Percentiles rank a stretch among this genome's conserved stretches.
Conservation (phyloP, 2,113 vertebrate species). For the Corydoras sp. region DNA sequence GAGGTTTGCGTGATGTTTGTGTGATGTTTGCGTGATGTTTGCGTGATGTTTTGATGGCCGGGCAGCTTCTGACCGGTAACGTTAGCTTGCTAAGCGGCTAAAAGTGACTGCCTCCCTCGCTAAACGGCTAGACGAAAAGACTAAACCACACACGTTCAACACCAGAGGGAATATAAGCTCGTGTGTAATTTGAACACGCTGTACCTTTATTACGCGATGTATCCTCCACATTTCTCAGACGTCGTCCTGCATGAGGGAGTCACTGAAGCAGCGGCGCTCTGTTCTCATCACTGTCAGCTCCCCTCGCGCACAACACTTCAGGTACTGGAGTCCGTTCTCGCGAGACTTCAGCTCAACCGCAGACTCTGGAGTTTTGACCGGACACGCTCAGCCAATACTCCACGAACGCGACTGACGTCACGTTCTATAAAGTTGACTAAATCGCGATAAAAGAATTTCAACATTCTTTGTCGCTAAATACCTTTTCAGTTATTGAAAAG, state of each 20-base stretch:
- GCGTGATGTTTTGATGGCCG: background rate
- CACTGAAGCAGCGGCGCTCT: background rate
- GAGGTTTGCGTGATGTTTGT: too few relatives aligned
- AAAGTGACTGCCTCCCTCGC: too few relatives aligned
- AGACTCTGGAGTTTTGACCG: too few relatives aligned
- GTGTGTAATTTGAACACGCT: background rate
- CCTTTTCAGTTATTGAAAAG: too few relatives aligned
- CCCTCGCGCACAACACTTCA: slow-evolving; percentile 24
- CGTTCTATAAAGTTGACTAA: too few relatives aligned
- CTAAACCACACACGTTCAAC: background rate
- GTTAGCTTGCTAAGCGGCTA: slow-evolving; percentile 6
- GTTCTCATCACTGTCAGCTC: background rate
- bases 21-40: too few relatives aligned
- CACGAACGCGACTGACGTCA: too few relatives aligned
- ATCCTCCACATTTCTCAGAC: slow-evolving; percentile 33
- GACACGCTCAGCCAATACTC: too few relatives aligned
- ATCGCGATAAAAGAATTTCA: too few relatives aligned
- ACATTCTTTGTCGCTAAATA: too few relatives aligned
- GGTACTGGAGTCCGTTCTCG: slow-evolving; percentile 23
- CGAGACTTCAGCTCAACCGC: slow-evolving; percentile 17
- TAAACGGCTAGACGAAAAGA: too few relatives aligned
- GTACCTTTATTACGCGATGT: slow-evolving; percentile 34
- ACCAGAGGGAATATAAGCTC: background rate
- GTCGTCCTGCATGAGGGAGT: background rate
- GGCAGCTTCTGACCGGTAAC: background rate